Evolutionary conservation across 2,797 vertebrate genomes (phyloP).

Genomic region (Telmatherina bonti): DNA sequence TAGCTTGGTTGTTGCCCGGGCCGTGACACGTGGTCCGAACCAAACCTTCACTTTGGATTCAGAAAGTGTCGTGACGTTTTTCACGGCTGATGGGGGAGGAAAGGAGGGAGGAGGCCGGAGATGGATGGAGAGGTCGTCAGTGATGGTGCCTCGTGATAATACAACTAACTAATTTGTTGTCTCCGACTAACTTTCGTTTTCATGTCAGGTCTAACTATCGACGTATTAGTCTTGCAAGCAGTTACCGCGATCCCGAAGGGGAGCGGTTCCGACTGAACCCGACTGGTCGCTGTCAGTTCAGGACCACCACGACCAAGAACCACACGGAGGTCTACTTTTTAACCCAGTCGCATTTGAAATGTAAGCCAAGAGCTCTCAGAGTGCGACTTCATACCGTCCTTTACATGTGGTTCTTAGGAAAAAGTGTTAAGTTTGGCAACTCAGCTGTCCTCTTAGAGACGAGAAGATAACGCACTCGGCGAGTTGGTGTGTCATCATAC

Average conservation of each 20-base stretch:
- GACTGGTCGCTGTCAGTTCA: conserved; percentile 83
- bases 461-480: conserved; percentile 33
- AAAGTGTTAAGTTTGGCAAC: conserved; percentile 51
- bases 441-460: conserved; percentile 16
- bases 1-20: not conserved
- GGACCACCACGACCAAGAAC: conserved; percentile 72
- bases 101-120: conserved; percentile 49
- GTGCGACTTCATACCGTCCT: not conserved
- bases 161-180: conserved; percentile 17
- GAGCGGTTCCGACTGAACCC: conserved; percentile 19
- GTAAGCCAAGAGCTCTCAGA: conserved; percentile 39
- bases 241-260: not conserved
- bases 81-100: conserved; percentile 29
- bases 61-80: conserved; percentile 76
- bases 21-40: conserved; percentile 56
- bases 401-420: not conserved
- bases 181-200: conserved; percentile 36
- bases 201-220: not conserved
- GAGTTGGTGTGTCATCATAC: conserved; percentile 70
- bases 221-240: not conserved
- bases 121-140: conserved; percentile 67
- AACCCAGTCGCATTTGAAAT: not conserved
- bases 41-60: conserved; percentile 42
- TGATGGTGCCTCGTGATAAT: conserved; percentile 52
- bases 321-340: conserved; percentile 32